These are phyloP conservation scores for Notiomystis cincta DNA, from an alignment of 2,113 vertebrate species.

Conservation along the genomic window DNA sequence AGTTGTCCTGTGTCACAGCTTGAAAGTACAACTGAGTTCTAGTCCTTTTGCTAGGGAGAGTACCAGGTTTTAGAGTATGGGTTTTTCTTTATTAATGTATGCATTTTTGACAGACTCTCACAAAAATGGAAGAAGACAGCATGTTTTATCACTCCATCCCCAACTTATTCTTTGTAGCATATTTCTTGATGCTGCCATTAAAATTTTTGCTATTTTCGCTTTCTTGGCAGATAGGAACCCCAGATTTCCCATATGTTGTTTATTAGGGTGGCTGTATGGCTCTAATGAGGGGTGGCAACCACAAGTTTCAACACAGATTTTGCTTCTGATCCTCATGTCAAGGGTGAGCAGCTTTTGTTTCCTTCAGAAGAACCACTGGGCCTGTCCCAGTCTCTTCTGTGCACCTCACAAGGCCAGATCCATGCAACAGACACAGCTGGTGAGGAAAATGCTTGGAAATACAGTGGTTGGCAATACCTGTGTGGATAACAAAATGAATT, in stretches of 20 bases:
- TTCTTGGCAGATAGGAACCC: constrained; percentile 20
- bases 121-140: background rate
- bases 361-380: background rate
- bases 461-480: background rate
- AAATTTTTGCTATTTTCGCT: constrained; percentile 23
- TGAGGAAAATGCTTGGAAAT: background rate
- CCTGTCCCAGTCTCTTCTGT: background rate
- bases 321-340: background rate
- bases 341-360: background rate
- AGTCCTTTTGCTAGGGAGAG: background rate
- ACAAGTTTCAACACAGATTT: background rate
- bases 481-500: background rate
- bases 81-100: background rate
- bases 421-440: background rate
- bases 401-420: background rate
- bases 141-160: background rate
- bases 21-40: background rate
- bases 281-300: constrained; percentile 41
- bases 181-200: constrained; percentile 7
- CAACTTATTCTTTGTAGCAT: background rate
- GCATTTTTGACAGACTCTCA: background rate
- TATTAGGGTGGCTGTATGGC: background rate
- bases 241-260: constrained; percentile 45
- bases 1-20: background rate
- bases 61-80: background rate